Evolutionary conservation across 2,888 invertebrate species (phyloP), one percentile per base, ranked within the genome.

Genomic region (Pristionchus fissidentatus): DNA sequence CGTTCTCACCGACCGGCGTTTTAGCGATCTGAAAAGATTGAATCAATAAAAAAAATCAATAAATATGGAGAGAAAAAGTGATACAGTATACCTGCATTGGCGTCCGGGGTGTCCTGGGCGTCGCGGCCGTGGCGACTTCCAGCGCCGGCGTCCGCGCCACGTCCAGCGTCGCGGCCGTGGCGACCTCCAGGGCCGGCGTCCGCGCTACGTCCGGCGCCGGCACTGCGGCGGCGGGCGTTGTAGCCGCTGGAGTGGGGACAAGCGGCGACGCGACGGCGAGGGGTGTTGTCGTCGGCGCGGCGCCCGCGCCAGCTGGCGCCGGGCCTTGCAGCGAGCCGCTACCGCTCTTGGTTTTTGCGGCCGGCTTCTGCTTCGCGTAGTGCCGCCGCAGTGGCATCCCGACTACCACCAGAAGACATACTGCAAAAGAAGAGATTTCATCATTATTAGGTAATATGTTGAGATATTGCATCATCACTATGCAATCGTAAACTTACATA

Each of bases 21-120:
- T n/a, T n/a, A n/a, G n/a, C n/a, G n/a, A n/a, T n/a, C n/a, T n/a
- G n/a, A n/a, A n/a, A n/a, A n/a, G n/a, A n/a, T n/a, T n/a, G n/a
- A n/a, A n/a, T n/a, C n/a, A n/a, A n/a, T n/a, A n/a, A n/a, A n/a
- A n/a, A n/a, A n/a, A n/a, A n/a, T n/a, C n/a, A n/a, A n/a, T n/a
- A n/a, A n/a, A n/a, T n/a, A n/a, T n/a, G n/a, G n/a, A n/a, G n/a
- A n/a, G n/a, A n/a, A n/a, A n/a, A n/a, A n/a, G n/a, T n/a, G n/a
- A n/a, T n/a, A n/a, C n/a, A n/a, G n/a, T n/a, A 22, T 26, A 70
- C 70, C 70, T 70, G 41, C 41, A 70, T 10, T 41, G 43, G 66
- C n/a, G 41, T 26, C n/a, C 15, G 32, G 19, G 60, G 60, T 15
- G 60, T 60, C 13, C 3, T n/a, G 0, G 62, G 62, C 10, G 3